Evolutionary conservation across 2,888 invertebrate species (phyloP), one percentile per base, ranked within the genome.

Genomic region (Phaonia tiefii): DNA sequence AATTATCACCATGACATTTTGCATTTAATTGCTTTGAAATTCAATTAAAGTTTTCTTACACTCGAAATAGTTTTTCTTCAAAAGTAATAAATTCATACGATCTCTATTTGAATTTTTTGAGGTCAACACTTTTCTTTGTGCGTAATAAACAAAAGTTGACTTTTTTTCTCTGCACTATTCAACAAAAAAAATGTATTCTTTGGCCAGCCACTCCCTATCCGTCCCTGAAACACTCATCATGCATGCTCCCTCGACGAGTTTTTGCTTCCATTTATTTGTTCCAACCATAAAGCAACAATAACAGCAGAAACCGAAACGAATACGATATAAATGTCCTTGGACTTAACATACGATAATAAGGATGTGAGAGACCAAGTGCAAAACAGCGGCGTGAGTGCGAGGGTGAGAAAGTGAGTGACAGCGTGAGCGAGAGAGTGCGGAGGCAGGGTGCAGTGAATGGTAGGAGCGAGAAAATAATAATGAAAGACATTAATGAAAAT

Each of bases 401-500:
- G 44, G 13, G 44, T 13, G 22, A 22, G 25, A 22, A 13, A 25
- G 54, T 22, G 25, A 25, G 54, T 22, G 13, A 31, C 8, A 15
- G 54, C 22, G 25, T 54, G 20, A 20, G 20, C 20, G 49, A 7
- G 37, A 17, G 37, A 15, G 60, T 10, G 20, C 20, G 42, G 22
- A 20, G 22, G 22, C 1, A 4, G 44, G n/a, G 11, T 39, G 26
- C 51, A 22, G 22, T 15, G 22, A 54, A 37, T 3, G 39, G 37
- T 25, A 31, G 13, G 26, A 31, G 10, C 65, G 60, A 11, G 51
- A 54, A 58, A 63, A 17, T 17, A 46, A 67, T 26, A 63, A 60
- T 22, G 63, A 63, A 22, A 17, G 54, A 60, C 49, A 58, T 75
- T 58, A 67, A 75, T 75, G 49, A 60, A 75, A 75, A 60, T 69